Base-by-base conservation (phyloP, 2,888 invertebrate genomes). In the Eretmocerus hayati region DNA sequence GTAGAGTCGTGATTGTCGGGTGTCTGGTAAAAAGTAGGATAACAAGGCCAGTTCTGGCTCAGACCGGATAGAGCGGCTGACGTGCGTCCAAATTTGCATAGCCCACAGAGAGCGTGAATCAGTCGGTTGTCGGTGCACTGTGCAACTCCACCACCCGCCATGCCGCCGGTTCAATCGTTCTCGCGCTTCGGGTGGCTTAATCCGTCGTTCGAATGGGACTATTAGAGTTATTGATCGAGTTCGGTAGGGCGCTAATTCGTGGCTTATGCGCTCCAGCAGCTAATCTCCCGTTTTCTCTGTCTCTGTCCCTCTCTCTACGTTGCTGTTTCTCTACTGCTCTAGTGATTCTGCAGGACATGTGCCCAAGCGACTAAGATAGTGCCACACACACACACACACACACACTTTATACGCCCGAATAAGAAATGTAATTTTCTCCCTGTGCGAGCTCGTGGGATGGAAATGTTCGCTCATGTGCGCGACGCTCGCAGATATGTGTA, bases 181-280 rank as follows among this genome's bases (percentile, higher is more conserved):
- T 16, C 11, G 37, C 39, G 35, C 40, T 22, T 19, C 21, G 15
- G 22, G 16, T 31, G 20, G 37, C 47, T 42, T 49, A 53, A 46
- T 49, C 49, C 49, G 18, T 39, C 42, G 11, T 41, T 43, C 40
- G 43, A 42, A 42, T 40, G 46, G 46, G 42, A 49, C 52, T 52
- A 46, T 49, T 53, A 46, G 44, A 46, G 40, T 49, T 49, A 53
- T 53, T 46, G 52, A 53, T 53, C 52, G 52, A 42, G 18, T 19
- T n/a, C 21, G 46, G 42, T 35, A 49, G n/a, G 52, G 49, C 43
- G 49, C 52, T 53, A 53, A 53, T 53, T 49, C 49, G 49, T 43
- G 46, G 52, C 45, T 52, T 52, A 48, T 35, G 42, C 32, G 36
- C 42, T n/a, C n/a, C n/a, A n/a, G n/a, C n/a, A n/a, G n/a, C n/a